A percentile compares a stretch with the other conserved stretches of the same genome.
Conservation (phyloP, 2,113 vertebrate genomes). For the Ariopsis seemanni region DNA sequence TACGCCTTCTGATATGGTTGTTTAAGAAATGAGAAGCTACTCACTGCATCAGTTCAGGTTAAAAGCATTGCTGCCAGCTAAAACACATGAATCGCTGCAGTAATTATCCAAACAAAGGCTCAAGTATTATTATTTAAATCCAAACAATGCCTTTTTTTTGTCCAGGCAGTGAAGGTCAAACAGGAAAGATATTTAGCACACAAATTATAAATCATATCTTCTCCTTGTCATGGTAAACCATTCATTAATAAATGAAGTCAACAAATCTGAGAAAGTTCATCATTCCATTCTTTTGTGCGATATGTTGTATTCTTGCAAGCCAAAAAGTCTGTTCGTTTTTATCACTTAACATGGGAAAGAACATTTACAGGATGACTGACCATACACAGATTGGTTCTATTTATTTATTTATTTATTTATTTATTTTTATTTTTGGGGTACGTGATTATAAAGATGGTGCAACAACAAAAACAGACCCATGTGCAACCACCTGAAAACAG, state of each 20-base stretch:
- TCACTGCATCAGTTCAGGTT: too few relatives aligned
- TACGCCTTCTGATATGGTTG: too few relatives aligned
- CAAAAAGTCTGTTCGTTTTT: not conserved
- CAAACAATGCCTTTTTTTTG: too few relatives aligned
- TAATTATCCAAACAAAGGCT: too few relatives aligned
- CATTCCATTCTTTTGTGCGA: not conserved
- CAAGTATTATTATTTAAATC: too few relatives aligned
- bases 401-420: too few relatives aligned
- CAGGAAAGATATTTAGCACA: not conserved
- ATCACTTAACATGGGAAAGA: not conserved
- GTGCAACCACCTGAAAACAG: not conserved
- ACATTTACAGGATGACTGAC: not conserved
- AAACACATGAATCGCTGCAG: too few relatives aligned
- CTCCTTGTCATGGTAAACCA: not conserved
- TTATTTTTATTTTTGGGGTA: not conserved
- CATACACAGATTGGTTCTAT: not conserved
- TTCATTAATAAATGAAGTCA: not conserved
- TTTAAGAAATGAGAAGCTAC: too few relatives aligned
- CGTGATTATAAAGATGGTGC: not conserved
- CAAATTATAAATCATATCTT: not conserved
- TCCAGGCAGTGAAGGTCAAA: too few relatives aligned
- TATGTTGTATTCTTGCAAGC: not conserved
- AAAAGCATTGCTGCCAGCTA: too few relatives aligned
- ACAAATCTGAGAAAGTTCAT: not conserved
- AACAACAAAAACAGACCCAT: not conserved